Evolutionary conservation across 2,797 vertebrate species (phyloP), one percentile per base, ranked within the genome.

Genomic region (Saxicola maurus): DNA sequence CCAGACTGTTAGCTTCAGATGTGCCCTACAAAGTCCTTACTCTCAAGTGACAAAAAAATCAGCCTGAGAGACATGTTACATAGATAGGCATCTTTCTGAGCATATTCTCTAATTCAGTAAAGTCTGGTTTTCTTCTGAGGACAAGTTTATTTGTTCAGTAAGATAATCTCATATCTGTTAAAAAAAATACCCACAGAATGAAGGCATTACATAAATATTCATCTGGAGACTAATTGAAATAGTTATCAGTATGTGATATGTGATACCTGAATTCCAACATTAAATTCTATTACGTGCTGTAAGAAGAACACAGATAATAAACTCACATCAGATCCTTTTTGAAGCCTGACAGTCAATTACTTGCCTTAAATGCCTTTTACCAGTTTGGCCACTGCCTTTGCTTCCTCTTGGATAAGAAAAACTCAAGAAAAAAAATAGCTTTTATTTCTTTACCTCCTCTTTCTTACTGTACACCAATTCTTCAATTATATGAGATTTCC

Each of bases 301-400:
- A 25, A 77, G 27, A 35, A 42, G 82, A 87, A 62, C 42, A 37
- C 23, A 62, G 45, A 46, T 56, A 40, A 78, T 52, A 84, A 88
- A 81, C 33, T 24, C 51, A 72, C 33, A 61, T 68, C 46, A 56
- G 37, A 69, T 59, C 19, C 31, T 45, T 48, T 83, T 40, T 37
- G 75, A 90, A 67, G 73, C 60, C 91, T 91, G 77, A 38, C 56
- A 90, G 82, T 66, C 64, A 62, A 40, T 89, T 84, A 57, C 59
- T 57, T 77, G 18, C 48, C 17, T 86, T 37, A 82, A 88, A 38
- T 12, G 21, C 3, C 27, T 45, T 3, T 56, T 84, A 69, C 60
- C 64, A 79, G n/a, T 35, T 52, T 84, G 56, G 20, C n/a, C 62
- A 19, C 45, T 79, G 59, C 37, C 4, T 84, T 82, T 84, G 9